Conservation (phyloP, 1,140 invertebrate species). For the Lordiphosa collinella region DNA sequence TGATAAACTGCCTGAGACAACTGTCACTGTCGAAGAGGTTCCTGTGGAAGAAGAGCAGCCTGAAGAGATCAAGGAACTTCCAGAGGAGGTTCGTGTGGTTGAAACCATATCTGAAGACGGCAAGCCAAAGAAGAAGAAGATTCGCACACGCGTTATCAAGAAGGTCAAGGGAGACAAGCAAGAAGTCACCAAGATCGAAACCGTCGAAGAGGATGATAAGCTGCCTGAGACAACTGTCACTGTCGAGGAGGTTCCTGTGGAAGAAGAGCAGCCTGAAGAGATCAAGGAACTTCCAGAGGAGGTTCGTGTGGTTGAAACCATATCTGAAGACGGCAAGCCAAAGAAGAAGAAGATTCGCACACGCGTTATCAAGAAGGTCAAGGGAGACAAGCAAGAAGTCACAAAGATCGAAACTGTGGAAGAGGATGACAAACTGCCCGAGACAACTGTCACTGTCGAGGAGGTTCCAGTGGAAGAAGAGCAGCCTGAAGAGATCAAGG, state of each 20-base stretch:
- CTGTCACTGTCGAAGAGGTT: neutral
- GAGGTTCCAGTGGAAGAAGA: neutral
- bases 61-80: neutral
- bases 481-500: neutral
- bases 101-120: constrained; percentile 1
- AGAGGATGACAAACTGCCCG: neutral
- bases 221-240: neutral
- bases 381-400: constrained; percentile 3
- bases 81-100: neutral
- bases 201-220: neutral
- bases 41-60: neutral
- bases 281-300: constrained; percentile 2
- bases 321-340: neutral
- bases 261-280: neutral
- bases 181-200: constrained; percentile 1
- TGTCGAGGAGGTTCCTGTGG: neutral
- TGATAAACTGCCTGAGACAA: neutral
- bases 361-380: constrained; percentile 2
- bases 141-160: neutral
- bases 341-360: constrained; percentile 4
- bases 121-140: neutral
- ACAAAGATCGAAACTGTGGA: neutral
- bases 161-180: constrained; percentile 1
- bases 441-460: constrained; percentile 1
- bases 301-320: neutral